These are phyloP conservation scores for Drosophila quadrilineata DNA, from an alignment of 1,140 invertebrate species.

Conservation along the genomic window DNA sequence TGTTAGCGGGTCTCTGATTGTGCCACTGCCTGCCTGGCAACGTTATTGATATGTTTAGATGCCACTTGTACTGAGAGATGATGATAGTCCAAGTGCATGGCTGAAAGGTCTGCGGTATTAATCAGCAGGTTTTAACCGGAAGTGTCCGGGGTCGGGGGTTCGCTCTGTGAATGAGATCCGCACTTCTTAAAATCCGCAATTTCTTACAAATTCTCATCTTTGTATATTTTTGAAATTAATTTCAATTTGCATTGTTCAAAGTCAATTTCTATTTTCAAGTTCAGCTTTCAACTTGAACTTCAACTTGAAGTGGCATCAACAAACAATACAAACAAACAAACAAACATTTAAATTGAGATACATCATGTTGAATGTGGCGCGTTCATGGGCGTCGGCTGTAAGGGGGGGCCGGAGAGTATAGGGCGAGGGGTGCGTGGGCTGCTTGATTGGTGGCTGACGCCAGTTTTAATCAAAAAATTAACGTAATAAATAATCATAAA, in stretches of 20 bases:
- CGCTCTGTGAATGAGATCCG: too few relatives aligned
- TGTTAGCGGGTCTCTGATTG: slow-evolving; percentile 57
- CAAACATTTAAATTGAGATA: slow-evolving; percentile 38
- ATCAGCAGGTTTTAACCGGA: too few relatives aligned
- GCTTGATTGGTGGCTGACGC: background rate
- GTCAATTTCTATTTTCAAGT: slow-evolving; percentile 4
- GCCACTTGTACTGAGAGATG: background rate
- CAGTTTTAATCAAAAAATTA: slow-evolving; percentile 65
- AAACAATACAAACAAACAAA: background rate
- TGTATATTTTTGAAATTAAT: background rate
- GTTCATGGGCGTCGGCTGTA: background rate
- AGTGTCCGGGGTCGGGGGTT: too few relatives aligned
- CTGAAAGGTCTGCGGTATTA: too few relatives aligned
- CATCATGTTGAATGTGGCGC: background rate
- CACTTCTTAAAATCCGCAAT: too few relatives aligned
- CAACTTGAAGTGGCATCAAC: background rate
- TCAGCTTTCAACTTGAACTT: slow-evolving; percentile 13
- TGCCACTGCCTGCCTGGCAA: slow-evolving; percentile 30
- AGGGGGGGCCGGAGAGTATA: background rate
- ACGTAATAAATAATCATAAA: slow-evolving; percentile 69
- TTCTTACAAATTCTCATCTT: background rate
- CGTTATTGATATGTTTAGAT: slow-evolving; percentile 23
- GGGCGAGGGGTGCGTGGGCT: background rate
- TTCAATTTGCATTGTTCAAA: background rate
- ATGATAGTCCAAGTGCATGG: background rate